phyloP scores from a whole-genome alignment of 2,888 invertebrate genomes.

The Nasonovia ribisnigri region DNA sequence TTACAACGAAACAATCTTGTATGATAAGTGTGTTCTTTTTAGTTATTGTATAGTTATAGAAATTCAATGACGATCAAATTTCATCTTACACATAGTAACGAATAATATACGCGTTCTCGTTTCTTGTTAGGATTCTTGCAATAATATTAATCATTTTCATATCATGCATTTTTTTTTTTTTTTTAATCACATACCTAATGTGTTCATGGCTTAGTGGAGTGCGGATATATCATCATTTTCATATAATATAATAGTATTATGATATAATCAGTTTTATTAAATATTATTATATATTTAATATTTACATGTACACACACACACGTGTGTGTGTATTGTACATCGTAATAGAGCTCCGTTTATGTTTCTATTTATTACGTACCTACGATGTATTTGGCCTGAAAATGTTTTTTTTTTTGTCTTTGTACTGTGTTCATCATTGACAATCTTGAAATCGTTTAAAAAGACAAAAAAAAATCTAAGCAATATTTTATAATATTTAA shows the following conservation, averaged over 20 bases:
- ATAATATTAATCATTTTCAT: conserved; percentile 62
- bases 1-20: conserved; percentile 36
- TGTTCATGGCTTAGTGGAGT: conserved; percentile 62
- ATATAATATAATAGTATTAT: conserved; percentile 16
- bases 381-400: conserved; percentile 31
- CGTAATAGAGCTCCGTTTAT: conserved; percentile 23
- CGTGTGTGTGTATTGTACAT: neutral
- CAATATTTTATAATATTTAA: conserved; percentile 58
- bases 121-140: conserved; percentile 52
- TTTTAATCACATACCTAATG: conserved; percentile 62
- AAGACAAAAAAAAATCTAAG: conserved; percentile 35
- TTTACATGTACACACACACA: neutral
- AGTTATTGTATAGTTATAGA: conserved; percentile 27
- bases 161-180: conserved; percentile 52
- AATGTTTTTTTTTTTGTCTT: conserved; percentile 29
- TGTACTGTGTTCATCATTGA: conserved; percentile 63
- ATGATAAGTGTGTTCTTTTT: neutral
- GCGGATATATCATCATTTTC: conserved; percentile 24
- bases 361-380: neutral
- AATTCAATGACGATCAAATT: conserved; percentile 33
- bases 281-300: neutral
- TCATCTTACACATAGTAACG: conserved; percentile 17
- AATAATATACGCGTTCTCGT: neutral
- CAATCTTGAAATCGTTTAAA: conserved; percentile 56
- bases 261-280: neutral